Evolutionary conservation across 1,140 invertebrate genomes (phyloP).

Genomic region (Cepaea nemoralis): DNA sequence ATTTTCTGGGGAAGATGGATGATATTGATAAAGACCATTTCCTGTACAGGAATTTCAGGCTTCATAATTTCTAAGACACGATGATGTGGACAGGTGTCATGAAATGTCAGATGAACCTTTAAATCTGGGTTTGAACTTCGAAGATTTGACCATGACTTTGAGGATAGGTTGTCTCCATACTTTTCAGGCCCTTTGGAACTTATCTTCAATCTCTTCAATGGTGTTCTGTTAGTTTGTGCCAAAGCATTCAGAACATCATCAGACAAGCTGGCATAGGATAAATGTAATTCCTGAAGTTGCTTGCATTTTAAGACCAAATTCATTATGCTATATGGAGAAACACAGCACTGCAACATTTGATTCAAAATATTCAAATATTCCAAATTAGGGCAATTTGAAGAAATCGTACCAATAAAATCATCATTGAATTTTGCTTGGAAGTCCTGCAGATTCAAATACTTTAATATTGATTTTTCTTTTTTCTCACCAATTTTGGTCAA

Average conservation of each 20-base stretch:
- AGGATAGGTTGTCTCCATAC: slow-evolving; percentile 53
- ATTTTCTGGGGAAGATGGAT: slow-evolving; percentile 61
- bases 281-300: slow-evolving; percentile 52
- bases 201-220: slow-evolving; percentile 55
- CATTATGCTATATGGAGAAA: slow-evolving; percentile 50
- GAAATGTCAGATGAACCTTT: slow-evolving; percentile 60
- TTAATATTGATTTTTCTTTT: slow-evolving; percentile 32
- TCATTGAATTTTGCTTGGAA: slow-evolving; percentile 57
- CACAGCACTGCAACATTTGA: slow-evolving; percentile 57
- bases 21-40: slow-evolving; percentile 60
- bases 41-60: slow-evolving; percentile 61
- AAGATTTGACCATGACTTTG: slow-evolving; percentile 55
- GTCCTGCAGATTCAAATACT: slow-evolving; percentile 56
- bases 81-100: slow-evolving; percentile 60
- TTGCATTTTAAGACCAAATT: slow-evolving; percentile 53
- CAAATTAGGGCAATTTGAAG: slow-evolving; percentile 57
- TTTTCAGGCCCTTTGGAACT: slow-evolving; percentile 59
- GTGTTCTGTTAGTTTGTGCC: slow-evolving; percentile 44
- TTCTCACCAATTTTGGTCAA: slow-evolving; percentile 39
- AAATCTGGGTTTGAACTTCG: slow-evolving; percentile 50
- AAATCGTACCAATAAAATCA: slow-evolving; percentile 54
- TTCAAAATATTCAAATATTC: slow-evolving; percentile 64
- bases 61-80: slow-evolving; percentile 59
- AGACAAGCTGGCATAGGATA: slow-evolving; percentile 59
- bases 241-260: slow-evolving; percentile 58